These are phyloP conservation scores for Rhyacichthys aspro DNA, from an alignment of 2,797 vertebrate genomes.

Conservation along the genomic window DNA sequence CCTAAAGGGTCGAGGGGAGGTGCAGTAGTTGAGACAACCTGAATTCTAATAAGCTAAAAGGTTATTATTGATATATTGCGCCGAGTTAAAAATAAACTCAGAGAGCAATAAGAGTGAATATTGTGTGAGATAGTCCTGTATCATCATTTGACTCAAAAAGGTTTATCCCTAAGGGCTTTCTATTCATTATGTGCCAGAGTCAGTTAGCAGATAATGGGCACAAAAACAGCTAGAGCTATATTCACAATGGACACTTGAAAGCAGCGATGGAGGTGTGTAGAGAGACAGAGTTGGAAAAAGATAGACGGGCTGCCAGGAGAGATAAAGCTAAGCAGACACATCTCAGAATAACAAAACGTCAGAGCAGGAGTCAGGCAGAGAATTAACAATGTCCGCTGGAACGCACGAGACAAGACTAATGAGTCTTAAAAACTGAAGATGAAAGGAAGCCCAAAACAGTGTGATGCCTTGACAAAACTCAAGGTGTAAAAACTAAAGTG, in stretches of 20 bases:
- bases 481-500: constrained; percentile 12
- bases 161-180: constrained; percentile 21
- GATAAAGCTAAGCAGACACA: constrained; percentile 21
- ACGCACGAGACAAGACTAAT: constrained; percentile 19
- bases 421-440: constrained; percentile 21
- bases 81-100: not conserved
- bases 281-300: constrained; percentile 16
- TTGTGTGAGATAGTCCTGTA: constrained; percentile 18
- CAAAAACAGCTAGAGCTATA: constrained; percentile 38
- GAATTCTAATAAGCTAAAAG: constrained; percentile 11
- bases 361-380: constrained; percentile 12
- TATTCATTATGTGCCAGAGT: constrained; percentile 31
- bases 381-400: constrained; percentile 32
- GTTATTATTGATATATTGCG: constrained; percentile 8
- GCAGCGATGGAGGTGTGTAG: constrained; percentile 26
- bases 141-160: constrained; percentile 53
- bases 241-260: constrained; percentile 47
- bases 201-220: constrained; percentile 43
- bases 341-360: constrained; percentile 39
- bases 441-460: constrained; percentile 16
- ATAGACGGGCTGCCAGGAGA: constrained; percentile 16
- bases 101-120: constrained; percentile 9
- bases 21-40: not conserved
- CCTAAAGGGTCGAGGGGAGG: not conserved
- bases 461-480: constrained; percentile 6